Percentiles rank a stretch among this genome's conserved stretches.
Conservation (phyloP, 2,797 vertebrate genomes). For the Pipistrellus kuhlii region DNA sequence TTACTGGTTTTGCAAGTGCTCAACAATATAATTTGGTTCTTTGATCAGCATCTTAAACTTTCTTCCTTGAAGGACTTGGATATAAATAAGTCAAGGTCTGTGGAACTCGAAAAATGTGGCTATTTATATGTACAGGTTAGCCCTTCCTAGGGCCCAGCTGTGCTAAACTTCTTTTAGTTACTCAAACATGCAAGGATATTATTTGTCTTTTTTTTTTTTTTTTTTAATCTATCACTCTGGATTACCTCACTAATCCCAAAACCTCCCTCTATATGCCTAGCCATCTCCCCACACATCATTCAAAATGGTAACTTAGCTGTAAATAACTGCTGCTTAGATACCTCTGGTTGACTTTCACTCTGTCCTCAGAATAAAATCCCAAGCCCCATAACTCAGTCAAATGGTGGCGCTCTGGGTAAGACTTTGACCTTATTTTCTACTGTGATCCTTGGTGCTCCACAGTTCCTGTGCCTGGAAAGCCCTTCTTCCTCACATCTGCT, state of each 20-base stretch:
- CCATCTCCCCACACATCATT: not conserved
- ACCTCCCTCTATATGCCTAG: not conserved
- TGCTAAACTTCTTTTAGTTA: not conserved
- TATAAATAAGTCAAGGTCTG: not conserved
- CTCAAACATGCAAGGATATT: not conserved
- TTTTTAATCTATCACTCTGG: not conserved
- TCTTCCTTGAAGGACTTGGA: not conserved
- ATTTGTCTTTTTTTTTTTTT: not conserved
- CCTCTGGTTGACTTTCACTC: not conserved
- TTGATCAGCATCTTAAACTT: not conserved
- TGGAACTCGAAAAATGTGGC: not conserved
- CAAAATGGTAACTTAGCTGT: not conserved
- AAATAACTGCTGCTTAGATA: not conserved
- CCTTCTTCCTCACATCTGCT: not conserved
- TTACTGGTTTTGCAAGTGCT: not conserved
- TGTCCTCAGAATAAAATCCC: not conserved
- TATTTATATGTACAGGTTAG: not conserved
- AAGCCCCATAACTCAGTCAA: not conserved
- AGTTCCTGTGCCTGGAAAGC: not conserved
- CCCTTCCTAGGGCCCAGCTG: not conserved
- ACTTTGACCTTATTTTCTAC: not conserved
- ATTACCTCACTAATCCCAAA: not conserved
- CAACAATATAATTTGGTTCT: conserved; percentile 4
- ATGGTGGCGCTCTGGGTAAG: not conserved
- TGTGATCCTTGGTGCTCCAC: not conserved